Percentiles rank a stretch among this genome's conserved stretches.
Evolutionary conservation across 2,888 invertebrate species (phyloP).

Genomic region (Endomychus coccineus): DNA sequence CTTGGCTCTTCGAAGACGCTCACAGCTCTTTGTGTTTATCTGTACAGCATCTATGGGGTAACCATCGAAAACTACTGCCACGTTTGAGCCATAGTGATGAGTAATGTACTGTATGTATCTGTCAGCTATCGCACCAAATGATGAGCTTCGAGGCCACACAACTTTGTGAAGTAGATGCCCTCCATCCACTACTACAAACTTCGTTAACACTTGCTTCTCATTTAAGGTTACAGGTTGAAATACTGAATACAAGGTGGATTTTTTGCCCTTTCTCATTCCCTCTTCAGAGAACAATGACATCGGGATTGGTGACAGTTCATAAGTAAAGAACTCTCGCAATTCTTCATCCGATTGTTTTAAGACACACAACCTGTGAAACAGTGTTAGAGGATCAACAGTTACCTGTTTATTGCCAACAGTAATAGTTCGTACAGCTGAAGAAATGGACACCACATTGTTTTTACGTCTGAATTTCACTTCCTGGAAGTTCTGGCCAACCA

Average conservation of each 20-base stretch:
- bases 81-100: constrained; percentile 12
- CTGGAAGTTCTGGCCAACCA: neutral
- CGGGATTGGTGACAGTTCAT: no score
- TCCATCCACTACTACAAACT: neutral
- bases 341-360: no score
- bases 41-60: constrained; percentile 13
- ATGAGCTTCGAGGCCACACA: constrained; percentile 7
- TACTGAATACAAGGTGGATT: no score
- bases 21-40: constrained; percentile 15
- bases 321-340: no score
- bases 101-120: constrained; percentile 4
- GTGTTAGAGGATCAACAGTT: no score
- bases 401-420: no score
- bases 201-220: neutral
- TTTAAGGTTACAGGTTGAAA: no score
- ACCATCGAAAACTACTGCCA: constrained; percentile 12
- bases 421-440: neutral
- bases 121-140: constrained; percentile 8
- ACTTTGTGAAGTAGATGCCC: constrained; percentile 1
- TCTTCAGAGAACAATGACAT: no score
- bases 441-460: neutral
- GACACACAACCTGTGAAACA: no score
- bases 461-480: neutral
- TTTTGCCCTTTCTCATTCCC: no score
- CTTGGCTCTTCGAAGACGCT: constrained; percentile 14